Conservation (phyloP, 2,888 invertebrate species). For the Habroteleia sp. region DNA sequence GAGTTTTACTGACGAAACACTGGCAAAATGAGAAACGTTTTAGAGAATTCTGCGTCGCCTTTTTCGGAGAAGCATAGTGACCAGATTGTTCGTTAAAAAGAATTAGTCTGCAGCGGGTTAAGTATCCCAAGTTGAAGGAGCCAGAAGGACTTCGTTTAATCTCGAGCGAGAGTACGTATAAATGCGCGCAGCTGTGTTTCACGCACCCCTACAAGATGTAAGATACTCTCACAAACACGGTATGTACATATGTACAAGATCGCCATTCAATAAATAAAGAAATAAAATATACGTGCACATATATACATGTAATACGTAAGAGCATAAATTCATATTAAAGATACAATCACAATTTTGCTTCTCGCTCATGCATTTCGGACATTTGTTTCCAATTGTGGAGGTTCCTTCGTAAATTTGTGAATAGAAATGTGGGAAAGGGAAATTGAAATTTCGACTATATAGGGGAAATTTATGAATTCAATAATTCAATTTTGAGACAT, state of each 20-base stretch:
- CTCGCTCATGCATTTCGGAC: constrained; percentile 3
- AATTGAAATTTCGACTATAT: constrained; percentile 26
- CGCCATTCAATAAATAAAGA: constrained; percentile 39
- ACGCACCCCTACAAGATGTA: constrained; percentile 19
- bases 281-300: constrained; percentile 33
- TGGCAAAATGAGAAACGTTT: constrained; percentile 21
- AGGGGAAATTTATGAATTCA: constrained; percentile 3
- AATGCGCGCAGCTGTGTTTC: constrained; percentile 40
- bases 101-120: constrained; percentile 36
- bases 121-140: constrained; percentile 23
- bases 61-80: constrained; percentile 15
- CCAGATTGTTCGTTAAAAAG: constrained; percentile 53
- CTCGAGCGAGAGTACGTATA: constrained; percentile 38
- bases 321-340: constrained; percentile 35
- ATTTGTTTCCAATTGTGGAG: constrained; percentile 4
- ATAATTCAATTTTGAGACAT: not conserved
- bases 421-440: constrained; percentile 7
- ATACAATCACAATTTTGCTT: constrained; percentile 27
- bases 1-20: not conserved
- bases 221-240: constrained; percentile 29
- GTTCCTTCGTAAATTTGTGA: constrained; percentile 6
- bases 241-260: constrained; percentile 13
- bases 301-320: constrained; percentile 10
- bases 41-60: constrained; percentile 15
- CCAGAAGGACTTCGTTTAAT: constrained; percentile 50